A percentile compares a stretch with the other conserved stretches of the same genome.
Evolutionary conservation across 2,797 vertebrate genomes (phyloP).

Genomic region (Sebastolobus alascanus): DNA sequence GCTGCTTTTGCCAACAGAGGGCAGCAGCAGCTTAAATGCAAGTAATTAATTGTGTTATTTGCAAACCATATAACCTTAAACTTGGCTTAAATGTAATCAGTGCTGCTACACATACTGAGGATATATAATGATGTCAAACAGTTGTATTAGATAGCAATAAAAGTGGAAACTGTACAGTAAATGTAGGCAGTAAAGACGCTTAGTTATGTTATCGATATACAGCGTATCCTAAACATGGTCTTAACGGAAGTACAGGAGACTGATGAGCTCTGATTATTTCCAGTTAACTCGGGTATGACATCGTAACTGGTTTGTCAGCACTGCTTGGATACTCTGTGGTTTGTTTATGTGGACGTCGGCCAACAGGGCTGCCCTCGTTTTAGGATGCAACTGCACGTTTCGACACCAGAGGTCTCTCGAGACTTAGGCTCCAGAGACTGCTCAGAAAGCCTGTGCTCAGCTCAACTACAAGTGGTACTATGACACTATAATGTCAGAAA

Average conservation of each 20-base stretch:
- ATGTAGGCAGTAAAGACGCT: background rate
- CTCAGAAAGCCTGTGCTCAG: conserved; percentile 7
- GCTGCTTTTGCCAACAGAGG: conserved; percentile 65
- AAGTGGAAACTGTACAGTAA: background rate
- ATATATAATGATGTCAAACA: background rate
- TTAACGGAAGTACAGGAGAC: background rate
- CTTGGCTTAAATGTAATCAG: background rate
- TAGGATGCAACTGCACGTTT: conserved; percentile 20
- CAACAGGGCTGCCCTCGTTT: background rate
- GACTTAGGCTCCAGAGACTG: conserved; percentile 9
- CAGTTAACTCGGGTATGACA: background rate
- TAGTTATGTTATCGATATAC: background rate
- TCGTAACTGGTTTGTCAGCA: background rate
- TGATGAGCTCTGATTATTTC: conserved; percentile 1
- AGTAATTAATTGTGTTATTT: conserved; percentile 7
- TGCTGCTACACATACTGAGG: background rate
- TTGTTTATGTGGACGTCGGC: background rate
- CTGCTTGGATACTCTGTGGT: background rate
- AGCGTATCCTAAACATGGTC: background rate
- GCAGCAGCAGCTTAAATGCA: conserved; percentile 57
- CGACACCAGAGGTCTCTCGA: conserved; percentile 67
- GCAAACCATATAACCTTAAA: background rate
- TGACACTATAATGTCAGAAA: conserved; percentile 29
- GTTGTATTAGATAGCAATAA: background rate
- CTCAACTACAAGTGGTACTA: background rate